These are phyloP conservation scores for Urocynchramus pylzowi DNA, from an alignment of 2,113 vertebrate genomes.

Conservation along the genomic window DNA sequence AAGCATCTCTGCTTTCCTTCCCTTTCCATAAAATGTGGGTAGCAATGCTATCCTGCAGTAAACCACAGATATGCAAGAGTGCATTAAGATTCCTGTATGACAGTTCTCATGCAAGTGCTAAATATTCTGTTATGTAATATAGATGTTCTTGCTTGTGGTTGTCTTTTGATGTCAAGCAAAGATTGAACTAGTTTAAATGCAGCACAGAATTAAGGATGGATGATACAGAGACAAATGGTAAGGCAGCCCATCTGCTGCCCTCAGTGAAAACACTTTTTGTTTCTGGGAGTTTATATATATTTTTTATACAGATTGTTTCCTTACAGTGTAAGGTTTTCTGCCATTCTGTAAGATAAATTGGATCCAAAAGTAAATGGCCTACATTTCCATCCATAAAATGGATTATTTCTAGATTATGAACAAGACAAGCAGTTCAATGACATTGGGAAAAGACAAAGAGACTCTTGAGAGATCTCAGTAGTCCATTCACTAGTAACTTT, in stretches of 20 bases:
- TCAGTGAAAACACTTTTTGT: not conserved
- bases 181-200: not conserved
- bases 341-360: not conserved
- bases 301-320: not conserved
- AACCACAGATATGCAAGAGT: constrained; percentile 29
- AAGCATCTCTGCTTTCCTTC: not conserved
- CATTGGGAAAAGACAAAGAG: not conserved
- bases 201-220: not conserved
- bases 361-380: not conserved
- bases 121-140: constrained; percentile 47
- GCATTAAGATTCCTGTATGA: constrained; percentile 33
- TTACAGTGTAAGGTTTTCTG: not conserved
- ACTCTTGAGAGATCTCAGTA: not conserved
- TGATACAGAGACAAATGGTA: not conserved
- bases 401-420: not conserved
- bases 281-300: not conserved
- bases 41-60: not conserved
- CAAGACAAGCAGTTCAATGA: not conserved
- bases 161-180: constrained; percentile 37
- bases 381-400: not conserved
- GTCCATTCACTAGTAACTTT: not conserved
- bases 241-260: constrained; percentile 4
- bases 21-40: not conserved
- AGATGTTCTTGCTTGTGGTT: constrained; percentile 31
- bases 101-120: constrained; percentile 45